Evolutionary conservation across 1,140 invertebrate species (phyloP).

Genomic region (Ladona fulva): DNA sequence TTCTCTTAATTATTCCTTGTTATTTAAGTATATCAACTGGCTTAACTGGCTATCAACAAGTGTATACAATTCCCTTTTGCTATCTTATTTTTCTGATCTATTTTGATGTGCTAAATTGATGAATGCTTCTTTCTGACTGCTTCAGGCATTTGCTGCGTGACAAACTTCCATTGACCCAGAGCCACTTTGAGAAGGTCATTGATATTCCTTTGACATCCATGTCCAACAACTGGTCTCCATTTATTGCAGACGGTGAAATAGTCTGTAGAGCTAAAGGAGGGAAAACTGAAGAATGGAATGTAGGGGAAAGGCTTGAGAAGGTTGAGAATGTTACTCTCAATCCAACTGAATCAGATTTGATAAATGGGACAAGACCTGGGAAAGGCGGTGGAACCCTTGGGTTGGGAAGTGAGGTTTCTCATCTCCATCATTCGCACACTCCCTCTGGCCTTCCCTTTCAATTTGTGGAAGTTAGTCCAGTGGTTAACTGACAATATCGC

Average conservation of each 20-base stretch:
- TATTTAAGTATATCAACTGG: no score
- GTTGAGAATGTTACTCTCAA: not conserved
- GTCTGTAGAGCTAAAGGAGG: not conserved
- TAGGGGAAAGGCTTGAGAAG: not conserved
- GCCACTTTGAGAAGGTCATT: not conserved
- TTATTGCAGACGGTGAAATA: not conserved
- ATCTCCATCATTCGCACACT: not conserved
- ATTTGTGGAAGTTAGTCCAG: not conserved
- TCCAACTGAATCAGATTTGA: not conserved
- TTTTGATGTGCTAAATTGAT: no score
- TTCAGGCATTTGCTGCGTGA: not conserved
- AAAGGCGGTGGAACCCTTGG: not conserved
- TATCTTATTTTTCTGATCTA: no score
- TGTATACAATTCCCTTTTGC: no score
- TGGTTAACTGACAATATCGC: not conserved
- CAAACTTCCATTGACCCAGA: not conserved
- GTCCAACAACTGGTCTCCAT: not conserved
- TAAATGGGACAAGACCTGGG: not conserved
- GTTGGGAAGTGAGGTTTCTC: not conserved
- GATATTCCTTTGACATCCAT: not conserved
- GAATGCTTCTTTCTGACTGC: not conserved
- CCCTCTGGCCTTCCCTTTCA: not conserved
- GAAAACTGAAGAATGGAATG: not conserved
- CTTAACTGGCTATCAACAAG: no score
- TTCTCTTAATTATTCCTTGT: no score